Evolutionary conservation across 2,797 vertebrate genomes (phyloP).

Genomic region (Catharus ustulatus): DNA sequence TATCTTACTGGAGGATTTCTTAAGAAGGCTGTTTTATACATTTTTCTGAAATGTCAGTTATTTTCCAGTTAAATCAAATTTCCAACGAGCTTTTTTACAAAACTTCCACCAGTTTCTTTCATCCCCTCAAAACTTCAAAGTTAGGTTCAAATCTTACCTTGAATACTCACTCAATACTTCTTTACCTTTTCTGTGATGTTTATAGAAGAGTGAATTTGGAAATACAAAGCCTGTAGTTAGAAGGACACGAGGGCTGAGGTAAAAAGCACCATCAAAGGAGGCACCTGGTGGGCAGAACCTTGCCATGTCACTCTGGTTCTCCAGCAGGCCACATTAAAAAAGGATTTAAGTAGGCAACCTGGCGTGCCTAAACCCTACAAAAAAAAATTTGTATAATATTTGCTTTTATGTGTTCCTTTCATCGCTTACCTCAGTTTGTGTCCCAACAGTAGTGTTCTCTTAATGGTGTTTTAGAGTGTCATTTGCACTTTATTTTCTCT

Average conservation of each 20-base stretch:
- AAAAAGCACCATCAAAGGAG: neutral
- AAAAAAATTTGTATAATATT: neutral
- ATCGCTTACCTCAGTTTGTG: neutral
- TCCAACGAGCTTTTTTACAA: neutral
- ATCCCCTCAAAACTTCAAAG: neutral
- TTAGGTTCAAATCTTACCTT: neutral
- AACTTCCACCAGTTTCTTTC: neutral
- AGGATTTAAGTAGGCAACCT: neutral
- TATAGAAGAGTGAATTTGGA: neutral
- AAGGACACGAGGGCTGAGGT: neutral
- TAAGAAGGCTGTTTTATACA: neutral
- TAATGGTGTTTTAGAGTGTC: neutral
- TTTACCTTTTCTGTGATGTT: neutral
- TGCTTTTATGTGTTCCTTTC: neutral
- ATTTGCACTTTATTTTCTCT: neutral
- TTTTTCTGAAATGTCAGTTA: conserved; percentile 1
- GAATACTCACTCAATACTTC: neutral
- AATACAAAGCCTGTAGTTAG: neutral
- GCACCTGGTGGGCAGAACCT: neutral
- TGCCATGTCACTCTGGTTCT: neutral
- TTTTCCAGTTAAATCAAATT: neutral
- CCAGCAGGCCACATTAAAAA: neutral
- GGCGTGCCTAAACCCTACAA: neutral
- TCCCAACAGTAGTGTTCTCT: neutral
- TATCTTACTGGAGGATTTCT: neutral